Percentiles rank a stretch among this genome's conserved stretches.
These are phyloP conservation scores for Loripinus fragilis DNA, from an alignment of 2,888 invertebrate species.

Conservation along the genomic window DNA sequence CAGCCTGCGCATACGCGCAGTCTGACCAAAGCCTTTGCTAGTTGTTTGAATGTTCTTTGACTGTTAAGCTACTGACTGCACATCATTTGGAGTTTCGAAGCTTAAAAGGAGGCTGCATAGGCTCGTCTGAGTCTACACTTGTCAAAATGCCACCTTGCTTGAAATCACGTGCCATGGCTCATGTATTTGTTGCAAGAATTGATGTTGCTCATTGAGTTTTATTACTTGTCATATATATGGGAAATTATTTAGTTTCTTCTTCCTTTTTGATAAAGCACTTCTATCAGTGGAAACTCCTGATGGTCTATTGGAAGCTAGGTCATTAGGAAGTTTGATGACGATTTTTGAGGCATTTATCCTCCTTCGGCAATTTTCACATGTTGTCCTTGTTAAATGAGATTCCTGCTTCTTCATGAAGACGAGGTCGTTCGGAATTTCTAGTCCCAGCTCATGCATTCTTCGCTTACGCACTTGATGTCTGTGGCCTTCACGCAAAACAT, in stretches of 20 bases:
- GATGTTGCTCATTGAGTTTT: too few relatives aligned
- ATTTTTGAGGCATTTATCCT: slow-evolving; percentile 23
- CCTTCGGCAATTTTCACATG: slow-evolving; percentile 46
- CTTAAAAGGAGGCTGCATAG: too few relatives aligned
- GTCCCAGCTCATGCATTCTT: slow-evolving; percentile 61
- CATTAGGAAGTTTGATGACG: background rate
- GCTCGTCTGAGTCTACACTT: too few relatives aligned
- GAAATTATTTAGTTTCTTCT: background rate
- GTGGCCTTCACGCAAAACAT: slow-evolving; percentile 66
- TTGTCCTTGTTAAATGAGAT: slow-evolving; percentile 41
- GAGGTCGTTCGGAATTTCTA: slow-evolving; percentile 54
- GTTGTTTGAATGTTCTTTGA: too few relatives aligned
- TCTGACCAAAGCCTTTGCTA: too few relatives aligned
- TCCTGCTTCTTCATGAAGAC: slow-evolving; percentile 47
- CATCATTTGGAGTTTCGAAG: too few relatives aligned
- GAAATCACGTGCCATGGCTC: too few relatives aligned
- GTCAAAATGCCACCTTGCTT: too few relatives aligned
- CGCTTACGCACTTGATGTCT: slow-evolving; percentile 61
- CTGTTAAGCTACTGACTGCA: too few relatives aligned
- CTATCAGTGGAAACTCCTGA: background rate
- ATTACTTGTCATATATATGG: too few relatives aligned
- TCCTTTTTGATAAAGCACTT: background rate
- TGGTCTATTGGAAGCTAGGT: background rate
- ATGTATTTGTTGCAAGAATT: too few relatives aligned
- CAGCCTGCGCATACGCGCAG: too few relatives aligned